Conservation (phyloP, 1,140 invertebrate species). For the Bombyx mori region ASM3026992v2 NC_085107.1:14829001-14829500, state of each 20-base stretch:
- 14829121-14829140: conserved; percentile 29
- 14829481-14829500: not conserved
- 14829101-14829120: conserved; percentile 16
- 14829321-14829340: conserved; percentile 94
- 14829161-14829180: conserved; percentile 25
- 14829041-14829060: no score
- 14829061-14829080: no score
- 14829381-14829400: conserved; percentile 72
- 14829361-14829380: conserved; percentile 99
- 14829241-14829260: conserved; percentile 99
- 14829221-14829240: conserved; percentile 96
- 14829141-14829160: conserved; percentile 34
- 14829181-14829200: conserved; percentile 19
- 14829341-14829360: conserved; percentile 87
- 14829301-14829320: conserved; percentile 98
- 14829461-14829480: not conserved
- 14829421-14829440: not conserved
- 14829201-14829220: conserved; percentile 92
- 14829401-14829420: conserved; percentile 1
- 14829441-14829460: not conserved
- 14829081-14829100: no score
- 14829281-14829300: conserved; percentile 99
- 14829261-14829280: conserved; percentile 97
- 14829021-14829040: no score
- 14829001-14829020: no score